phyloP scores from a whole-genome alignment of 2,797 vertebrate genomes.

The Neostethus bicornis region DNA sequence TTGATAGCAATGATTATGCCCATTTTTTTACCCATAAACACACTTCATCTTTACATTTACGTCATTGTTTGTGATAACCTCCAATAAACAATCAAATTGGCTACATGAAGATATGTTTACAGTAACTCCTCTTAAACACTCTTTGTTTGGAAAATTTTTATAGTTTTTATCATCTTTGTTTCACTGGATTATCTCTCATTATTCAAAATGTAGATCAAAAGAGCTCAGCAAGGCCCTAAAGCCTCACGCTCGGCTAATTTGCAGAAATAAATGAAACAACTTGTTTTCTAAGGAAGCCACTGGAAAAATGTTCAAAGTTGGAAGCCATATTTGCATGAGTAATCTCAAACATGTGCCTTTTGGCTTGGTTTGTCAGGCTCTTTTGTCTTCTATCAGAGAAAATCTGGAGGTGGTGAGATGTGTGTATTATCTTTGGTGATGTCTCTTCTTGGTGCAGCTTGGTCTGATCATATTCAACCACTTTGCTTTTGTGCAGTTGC shows the following conservation, averaged over 20 bases:
- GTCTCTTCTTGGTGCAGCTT: conserved; percentile 15
- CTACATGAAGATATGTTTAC: not conserved
- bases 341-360: conserved; percentile 56
- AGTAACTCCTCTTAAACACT: conserved; percentile 45
- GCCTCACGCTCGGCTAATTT: conserved; percentile 64
- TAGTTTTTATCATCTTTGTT: conserved; percentile 15
- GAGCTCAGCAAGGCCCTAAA: conserved; percentile 47
- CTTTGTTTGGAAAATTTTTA: conserved; percentile 48
- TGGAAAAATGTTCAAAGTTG: conserved; percentile 49
- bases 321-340: conserved; percentile 55
- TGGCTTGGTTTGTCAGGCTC: conserved; percentile 29
- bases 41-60: not conserved
- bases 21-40: not conserved
- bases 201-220: conserved; percentile 57
- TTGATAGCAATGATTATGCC: not conserved
- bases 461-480: conserved; percentile 29
- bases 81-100: no score
- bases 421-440: conserved; percentile 19
- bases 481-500: conserved; percentile 21
- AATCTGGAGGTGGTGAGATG: conserved; percentile 3
- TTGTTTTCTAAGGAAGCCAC: conserved; percentile 53
- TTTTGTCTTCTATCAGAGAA: conserved; percentile 28
- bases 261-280: conserved; percentile 66
- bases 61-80: no score
- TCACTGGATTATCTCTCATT: conserved; percentile 40